Evolutionary conservation across 2,797 vertebrate species (phyloP).

Genomic region (Oreochromis mossambicus): DNA sequence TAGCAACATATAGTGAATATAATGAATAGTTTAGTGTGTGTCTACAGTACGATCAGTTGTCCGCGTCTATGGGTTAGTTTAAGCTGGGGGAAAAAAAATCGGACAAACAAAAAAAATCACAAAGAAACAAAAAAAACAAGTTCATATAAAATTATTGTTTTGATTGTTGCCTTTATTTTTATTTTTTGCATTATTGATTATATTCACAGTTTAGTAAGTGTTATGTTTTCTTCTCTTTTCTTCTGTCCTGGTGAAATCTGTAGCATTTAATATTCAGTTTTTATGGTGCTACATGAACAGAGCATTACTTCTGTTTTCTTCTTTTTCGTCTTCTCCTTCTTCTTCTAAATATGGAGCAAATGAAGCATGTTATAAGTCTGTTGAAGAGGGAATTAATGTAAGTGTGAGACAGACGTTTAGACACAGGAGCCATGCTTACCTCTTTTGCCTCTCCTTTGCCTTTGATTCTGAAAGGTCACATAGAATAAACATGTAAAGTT

Average conservation of each 20-base stretch:
- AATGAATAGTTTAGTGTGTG: rapidly evolving
- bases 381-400: not conserved
- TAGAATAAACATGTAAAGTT: not conserved
- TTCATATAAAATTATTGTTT: not conserved
- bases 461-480: not conserved
- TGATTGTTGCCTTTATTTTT: not conserved
- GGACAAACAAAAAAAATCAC: rapidly evolving
- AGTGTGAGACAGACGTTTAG: not conserved
- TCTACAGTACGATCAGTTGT: not conserved
- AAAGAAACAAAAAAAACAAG: not conserved
- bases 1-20: not conserved
- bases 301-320: not conserved
- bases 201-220: not conserved
- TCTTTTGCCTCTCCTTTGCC: not conserved
- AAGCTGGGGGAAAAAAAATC: rapidly evolving
- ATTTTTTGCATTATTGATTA: not conserved
- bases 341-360: not conserved
- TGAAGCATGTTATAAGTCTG: not conserved
- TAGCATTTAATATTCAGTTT: not conserved
- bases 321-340: not conserved
- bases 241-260: not conserved
- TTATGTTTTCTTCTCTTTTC: not conserved
- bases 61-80: not conserved
- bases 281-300: rapidly evolving
- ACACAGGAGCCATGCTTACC: not conserved